Base-by-base conservation (phyloP, 2,888 invertebrate species). In the Ennomos erosarius region DNA sequence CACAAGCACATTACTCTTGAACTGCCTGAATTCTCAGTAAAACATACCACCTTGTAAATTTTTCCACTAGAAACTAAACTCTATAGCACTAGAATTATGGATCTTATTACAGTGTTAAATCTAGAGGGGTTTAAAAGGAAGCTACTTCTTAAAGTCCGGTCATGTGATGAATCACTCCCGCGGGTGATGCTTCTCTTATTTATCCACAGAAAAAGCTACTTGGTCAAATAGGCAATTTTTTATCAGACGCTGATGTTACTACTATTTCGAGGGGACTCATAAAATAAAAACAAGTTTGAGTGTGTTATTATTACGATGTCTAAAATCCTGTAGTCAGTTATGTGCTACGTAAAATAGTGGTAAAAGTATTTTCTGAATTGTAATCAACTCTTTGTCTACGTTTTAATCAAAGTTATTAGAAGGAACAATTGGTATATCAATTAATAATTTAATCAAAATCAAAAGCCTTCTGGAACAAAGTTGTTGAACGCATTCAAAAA, bases 111-210 rank as follows among this genome's bases (percentile, higher is more conserved):
- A 10, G 9, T 50, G 39, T 43, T 35, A 10, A 36, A 16, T 49
- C 34, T 33, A 44, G 47, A 13, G 40, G 33, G 44, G 48, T 52
- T 55, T 54, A 50, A 63, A 67, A 54, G 59, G 55, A 55, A 62
- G 65, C 58, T 60, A 62, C 64, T 59, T 68, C 67, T 65, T 57
- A 53, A 62, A 63, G 65, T 67, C 64, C 65, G 63, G 55, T 68
- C 64, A 57, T 59, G 79, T 81, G 84, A 85, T 77, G 77, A 77
- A 85, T 84, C 62, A 69, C 71, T 77, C 85, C 82, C 83, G 33
- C 38, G 81, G 79, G 85, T 62, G 65, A 68, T 64, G 65, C 70
- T 65, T 60, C 57, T 73, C 73, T 73, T 75, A 75, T 75, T 78
- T 75, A 65, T 74, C 70, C 70, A 67, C 66, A 70, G 69, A 73